Evolutionary conservation across 2,797 vertebrate species (phyloP).

Genomic region (Orestias chungarensis): DNA sequence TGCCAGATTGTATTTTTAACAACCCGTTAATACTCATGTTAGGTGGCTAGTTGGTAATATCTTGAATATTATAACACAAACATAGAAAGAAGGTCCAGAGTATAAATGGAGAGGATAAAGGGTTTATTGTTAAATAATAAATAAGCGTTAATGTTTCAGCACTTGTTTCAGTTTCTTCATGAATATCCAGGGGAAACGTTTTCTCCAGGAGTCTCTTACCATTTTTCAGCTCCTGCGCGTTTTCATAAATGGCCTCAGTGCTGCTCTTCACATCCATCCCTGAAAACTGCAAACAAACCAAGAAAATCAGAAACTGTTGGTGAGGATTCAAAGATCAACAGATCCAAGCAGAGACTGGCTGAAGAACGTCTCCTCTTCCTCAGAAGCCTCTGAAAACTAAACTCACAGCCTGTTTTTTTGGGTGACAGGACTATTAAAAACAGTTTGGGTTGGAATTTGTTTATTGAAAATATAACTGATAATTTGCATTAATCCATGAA

Average conservation of each 20-base stretch:
- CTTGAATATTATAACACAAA: background rate
- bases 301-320: background rate
- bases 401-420: background rate
- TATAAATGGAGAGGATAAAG: background rate
- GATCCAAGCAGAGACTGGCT: background rate
- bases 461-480: background rate
- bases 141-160: background rate
- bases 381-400: background rate
- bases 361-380: background rate
- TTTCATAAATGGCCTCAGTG: background rate
- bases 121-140: background rate
- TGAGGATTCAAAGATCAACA: background rate
- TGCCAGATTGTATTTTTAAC: background rate
- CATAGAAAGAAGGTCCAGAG: background rate
- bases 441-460: background rate
- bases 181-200: background rate
- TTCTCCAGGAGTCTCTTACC: background rate
- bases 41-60: background rate
- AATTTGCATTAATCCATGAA: background rate
- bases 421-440: too few species aligned
- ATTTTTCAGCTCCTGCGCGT: background rate
- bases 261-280: background rate
- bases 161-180: background rate
- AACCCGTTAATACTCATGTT: background rate
- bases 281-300: background rate